A percentile compares a stretch with the other conserved stretches of the same genome.
phyloP scores from a whole-genome alignment of 1,140 invertebrate species.

The roundworm (Caenorhabditis elegans) region DNA sequence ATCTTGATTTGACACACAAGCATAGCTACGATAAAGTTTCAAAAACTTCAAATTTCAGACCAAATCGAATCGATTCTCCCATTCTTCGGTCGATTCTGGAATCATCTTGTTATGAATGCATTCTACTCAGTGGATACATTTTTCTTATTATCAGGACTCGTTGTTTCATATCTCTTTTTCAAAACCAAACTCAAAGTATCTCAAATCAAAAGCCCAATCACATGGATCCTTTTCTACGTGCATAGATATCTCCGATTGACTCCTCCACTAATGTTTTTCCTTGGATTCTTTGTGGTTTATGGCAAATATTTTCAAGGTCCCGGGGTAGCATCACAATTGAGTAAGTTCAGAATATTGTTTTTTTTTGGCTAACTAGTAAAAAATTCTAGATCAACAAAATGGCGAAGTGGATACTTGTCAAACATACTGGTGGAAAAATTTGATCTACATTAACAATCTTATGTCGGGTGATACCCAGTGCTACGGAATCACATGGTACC shows the following conservation, averaged over 20 bases:
- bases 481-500: background rate
- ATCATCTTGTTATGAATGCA: conserved; percentile 19
- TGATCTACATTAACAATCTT: conserved; percentile 69
- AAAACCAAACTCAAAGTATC: conserved; percentile 8
- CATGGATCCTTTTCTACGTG: conserved; percentile 44
- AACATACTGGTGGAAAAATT: conserved; percentile 69
- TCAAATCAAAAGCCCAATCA: conserved; percentile 29
- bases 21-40: too few species aligned
- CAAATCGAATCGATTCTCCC: background rate
- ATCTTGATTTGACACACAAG: too few species aligned
- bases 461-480: conserved; percentile 52
- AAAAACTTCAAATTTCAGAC: too few species aligned
- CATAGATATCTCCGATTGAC: conserved; percentile 48
- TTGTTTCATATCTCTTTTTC: conserved; percentile 44
- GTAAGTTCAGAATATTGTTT: background rate
- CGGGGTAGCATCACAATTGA: background rate
- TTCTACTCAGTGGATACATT: conserved; percentile 43
- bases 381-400: conserved; percentile 44
- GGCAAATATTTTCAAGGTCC: conserved; percentile 54
- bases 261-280: conserved; percentile 46
- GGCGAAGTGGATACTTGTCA: conserved; percentile 58
- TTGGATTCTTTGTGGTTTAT: conserved; percentile 59
- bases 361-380: background rate
- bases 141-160: conserved; percentile 42
- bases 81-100: background rate